Percentiles rank a stretch among this genome's conserved stretches.
Conservation (phyloP, 2,888 invertebrate genomes). For the Cataglyphis cursor region DNA sequence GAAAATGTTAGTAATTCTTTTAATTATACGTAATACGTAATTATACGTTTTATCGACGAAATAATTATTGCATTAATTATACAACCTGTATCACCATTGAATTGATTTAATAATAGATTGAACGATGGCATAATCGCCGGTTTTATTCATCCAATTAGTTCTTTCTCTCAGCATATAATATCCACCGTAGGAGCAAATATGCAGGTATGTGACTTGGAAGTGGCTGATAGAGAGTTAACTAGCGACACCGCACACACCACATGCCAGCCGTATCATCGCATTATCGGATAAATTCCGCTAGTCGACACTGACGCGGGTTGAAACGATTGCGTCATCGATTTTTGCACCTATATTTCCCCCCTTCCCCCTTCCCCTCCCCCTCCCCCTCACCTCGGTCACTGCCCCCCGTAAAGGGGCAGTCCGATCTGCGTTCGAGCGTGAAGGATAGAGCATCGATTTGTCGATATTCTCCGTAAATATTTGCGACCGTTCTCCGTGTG, state of each 20-base stretch:
- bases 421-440: constrained; percentile 76
- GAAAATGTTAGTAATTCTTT: neutral
- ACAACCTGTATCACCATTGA: neutral
- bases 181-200: neutral
- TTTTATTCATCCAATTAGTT: constrained; percentile 9
- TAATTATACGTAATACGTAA: neutral
- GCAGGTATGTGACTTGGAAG: constrained; percentile 22
- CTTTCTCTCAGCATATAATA: constrained; percentile 32
- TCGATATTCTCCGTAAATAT: constrained; percentile 73
- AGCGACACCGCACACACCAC: constrained; percentile 36
- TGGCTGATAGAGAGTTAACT: constrained; percentile 46
- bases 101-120: neutral
- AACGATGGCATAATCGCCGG: constrained; percentile 12
- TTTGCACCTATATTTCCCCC: constrained; percentile 69
- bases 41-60: neutral
- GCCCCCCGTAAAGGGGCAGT: constrained; percentile 75
- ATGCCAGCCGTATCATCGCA: constrained; percentile 58
- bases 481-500: constrained; percentile 57
- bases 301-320: constrained; percentile 40
- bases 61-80: neutral
- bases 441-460: constrained; percentile 75
- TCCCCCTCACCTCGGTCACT: constrained; percentile 69
- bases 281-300: constrained; percentile 65
- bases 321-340: constrained; percentile 73
- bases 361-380: neutral